Conservation (phyloP, 2,797 vertebrate species). For the Syngnathus acus region DNA sequence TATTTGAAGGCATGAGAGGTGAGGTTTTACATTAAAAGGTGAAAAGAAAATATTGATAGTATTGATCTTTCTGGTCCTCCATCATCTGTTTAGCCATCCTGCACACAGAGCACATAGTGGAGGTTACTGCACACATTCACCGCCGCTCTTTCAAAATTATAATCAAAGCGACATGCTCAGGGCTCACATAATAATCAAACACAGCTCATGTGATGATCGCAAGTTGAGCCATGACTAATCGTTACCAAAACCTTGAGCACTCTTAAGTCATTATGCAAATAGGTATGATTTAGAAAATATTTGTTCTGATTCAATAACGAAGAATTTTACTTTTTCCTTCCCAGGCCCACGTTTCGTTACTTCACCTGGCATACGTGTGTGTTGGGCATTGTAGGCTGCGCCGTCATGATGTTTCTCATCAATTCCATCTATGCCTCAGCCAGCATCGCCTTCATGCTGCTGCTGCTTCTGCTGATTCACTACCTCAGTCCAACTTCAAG, state of each 20-base stretch:
- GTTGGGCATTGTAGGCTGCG: slow-evolving; percentile 81
- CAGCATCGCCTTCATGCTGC: slow-evolving; percentile 82
- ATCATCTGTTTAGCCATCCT: too few species aligned
- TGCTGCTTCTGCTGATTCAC: slow-evolving; percentile 84
- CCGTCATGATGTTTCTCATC: slow-evolving; percentile 87
- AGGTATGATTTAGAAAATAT: not conserved
- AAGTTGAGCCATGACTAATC: too few species aligned
- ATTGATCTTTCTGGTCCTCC: too few species aligned
- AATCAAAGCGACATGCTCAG: too few species aligned
- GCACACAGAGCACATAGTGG: too few species aligned
- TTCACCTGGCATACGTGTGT: slow-evolving; percentile 87
- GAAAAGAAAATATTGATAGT: too few species aligned
- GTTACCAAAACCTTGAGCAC: not conserved
- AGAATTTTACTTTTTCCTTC: not conserved
- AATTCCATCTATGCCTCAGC: slow-evolving; percentile 82
- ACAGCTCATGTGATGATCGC: too few species aligned
- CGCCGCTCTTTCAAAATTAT: too few species aligned
- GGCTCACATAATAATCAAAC: too few species aligned
- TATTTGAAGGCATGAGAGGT: too few species aligned
- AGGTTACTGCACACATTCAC: too few species aligned
- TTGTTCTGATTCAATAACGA: not conserved
- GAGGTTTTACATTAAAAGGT: too few species aligned
- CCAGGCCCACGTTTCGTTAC: slow-evolving; percentile 82
- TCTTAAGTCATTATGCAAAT: not conserved
- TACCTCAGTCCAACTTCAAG: slow-evolving; percentile 86